Evolutionary conservation across 2,113 vertebrate genomes (phyloP).

Genomic region (Drymodes brunneopygia): DNA sequence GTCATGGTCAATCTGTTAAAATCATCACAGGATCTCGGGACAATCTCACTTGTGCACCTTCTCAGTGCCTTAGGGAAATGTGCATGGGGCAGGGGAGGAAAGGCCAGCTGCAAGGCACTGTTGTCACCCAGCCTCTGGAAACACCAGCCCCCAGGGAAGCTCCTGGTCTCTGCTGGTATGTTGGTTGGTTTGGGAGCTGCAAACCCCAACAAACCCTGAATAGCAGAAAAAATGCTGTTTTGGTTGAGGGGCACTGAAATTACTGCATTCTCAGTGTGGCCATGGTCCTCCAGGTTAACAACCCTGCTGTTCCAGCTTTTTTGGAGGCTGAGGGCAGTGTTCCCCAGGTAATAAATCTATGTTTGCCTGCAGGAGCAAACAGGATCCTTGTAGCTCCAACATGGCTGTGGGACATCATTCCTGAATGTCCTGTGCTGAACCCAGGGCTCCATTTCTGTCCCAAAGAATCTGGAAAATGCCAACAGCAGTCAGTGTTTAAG

Average conservation of each 20-base stretch:
- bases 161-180: background rate
- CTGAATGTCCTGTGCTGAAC: background rate
- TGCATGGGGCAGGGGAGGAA: background rate
- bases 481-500: accelerated
- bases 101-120: background rate
- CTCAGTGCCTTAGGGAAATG: background rate
- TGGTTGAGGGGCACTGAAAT: background rate
- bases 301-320: background rate
- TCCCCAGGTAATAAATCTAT: background rate
- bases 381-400: background rate
- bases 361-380: background rate
- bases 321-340: background rate
- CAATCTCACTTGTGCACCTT: background rate
- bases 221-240: background rate
- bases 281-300: background rate
- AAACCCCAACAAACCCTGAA: background rate
- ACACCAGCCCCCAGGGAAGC: background rate
- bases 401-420: background rate
- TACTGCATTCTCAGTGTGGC: accelerated
- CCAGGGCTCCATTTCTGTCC: background rate
- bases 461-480: accelerated
- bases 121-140: background rate
- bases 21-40: background rate
- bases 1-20: background rate
- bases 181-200: background rate